Evolutionary conservation across 2,888 invertebrate species (phyloP), one percentile per base, ranked within the genome.

Genomic region (Rapana venosa): DNA sequence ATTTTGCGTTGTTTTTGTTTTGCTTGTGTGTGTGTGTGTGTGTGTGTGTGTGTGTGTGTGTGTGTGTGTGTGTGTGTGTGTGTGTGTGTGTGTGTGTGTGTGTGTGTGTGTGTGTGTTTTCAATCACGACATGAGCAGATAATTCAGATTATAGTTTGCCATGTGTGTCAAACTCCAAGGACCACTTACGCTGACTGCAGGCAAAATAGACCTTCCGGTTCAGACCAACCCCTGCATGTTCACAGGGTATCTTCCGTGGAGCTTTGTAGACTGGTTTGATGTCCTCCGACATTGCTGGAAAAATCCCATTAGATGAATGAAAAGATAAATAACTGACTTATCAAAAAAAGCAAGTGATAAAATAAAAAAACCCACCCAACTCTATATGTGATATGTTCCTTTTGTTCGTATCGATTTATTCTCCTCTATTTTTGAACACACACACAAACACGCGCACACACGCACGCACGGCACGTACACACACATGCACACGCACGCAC

Each of bases 191-290:
- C 91, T 93, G 93, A 20, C 90, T 91, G 87, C 93, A 92, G n/a
- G 93, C 94, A 84, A 93, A 94, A 88, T 93, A 94, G 84, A 94
- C 92, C 79, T 93, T 93, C 86, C 90, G 91, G 90, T 98, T 98
- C 13, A 97, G 96, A 0, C 98, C 98, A 87, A 97, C 97, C 0
- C 98, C 98, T 0, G 97, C 97, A 56, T 97, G 96, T 96, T 98
- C 98, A 0, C 97, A 96, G 0, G 98, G 98, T 30, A 97, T 97
- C 92, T 97, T 97, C 6, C 96, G 96, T 0, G 97, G 97, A 8
- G 97, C 96, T 93, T 97, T 97, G 96, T 97, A 97, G 0, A 96
- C 96, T 85, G 97, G 96, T 92, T 92, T 92, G 20, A 93, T 88
- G 47, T 92, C 92, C 36, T 92, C 92, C n/a, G 93, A 91, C 35